Percentiles rank a stretch among this genome's conserved stretches.
phyloP scores from a whole-genome alignment of 2,797 vertebrate species.

The Taenioides sp. region DNA sequence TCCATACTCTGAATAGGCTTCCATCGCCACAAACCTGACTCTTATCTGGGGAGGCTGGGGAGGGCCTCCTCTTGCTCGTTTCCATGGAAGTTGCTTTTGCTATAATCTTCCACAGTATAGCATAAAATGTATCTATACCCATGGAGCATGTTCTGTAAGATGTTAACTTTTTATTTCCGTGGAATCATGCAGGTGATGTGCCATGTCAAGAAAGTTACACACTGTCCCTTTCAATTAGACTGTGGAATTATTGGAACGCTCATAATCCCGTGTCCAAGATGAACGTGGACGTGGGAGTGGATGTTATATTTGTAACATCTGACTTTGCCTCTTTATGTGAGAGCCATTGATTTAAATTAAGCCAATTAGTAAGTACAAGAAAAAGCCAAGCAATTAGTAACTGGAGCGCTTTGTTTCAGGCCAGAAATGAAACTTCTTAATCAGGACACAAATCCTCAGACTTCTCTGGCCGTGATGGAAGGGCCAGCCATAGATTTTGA shows the following conservation, averaged over 20 bases:
- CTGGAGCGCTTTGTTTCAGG: slow-evolving; percentile 34
- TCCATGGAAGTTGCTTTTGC: no score
- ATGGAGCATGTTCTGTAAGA: not conserved
- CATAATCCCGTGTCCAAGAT: slow-evolving; percentile 3
- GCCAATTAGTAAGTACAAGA: slow-evolving; percentile 38
- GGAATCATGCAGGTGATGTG: no score
- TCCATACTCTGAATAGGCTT: no score
- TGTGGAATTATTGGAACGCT: not conserved
- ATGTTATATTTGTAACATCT: slow-evolving; percentile 8
- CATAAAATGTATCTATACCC: no score
- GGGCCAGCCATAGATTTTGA: slow-evolving; percentile 8
- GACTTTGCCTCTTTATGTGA: slow-evolving; percentile 18
- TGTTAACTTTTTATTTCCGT: no score
- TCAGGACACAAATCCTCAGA: slow-evolving; percentile 36
- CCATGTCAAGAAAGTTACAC: no score
- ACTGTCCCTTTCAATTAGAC: not conserved
- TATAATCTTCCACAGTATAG: no score
- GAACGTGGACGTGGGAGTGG: not conserved
- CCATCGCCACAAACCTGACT: no score
- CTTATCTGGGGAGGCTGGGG: no score
- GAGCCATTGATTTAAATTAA: slow-evolving; percentile 44
- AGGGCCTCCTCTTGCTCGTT: no score
- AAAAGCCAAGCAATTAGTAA: slow-evolving; percentile 33
- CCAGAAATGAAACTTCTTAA: slow-evolving; percentile 47
- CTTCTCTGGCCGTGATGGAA: slow-evolving; percentile 12